Percentiles rank a stretch among this genome's conserved stretches.
These are phyloP conservation scores for Macrobrachium nipponense DNA, from an alignment of 1,140 invertebrate genomes.

Conservation along the genomic window DNA sequence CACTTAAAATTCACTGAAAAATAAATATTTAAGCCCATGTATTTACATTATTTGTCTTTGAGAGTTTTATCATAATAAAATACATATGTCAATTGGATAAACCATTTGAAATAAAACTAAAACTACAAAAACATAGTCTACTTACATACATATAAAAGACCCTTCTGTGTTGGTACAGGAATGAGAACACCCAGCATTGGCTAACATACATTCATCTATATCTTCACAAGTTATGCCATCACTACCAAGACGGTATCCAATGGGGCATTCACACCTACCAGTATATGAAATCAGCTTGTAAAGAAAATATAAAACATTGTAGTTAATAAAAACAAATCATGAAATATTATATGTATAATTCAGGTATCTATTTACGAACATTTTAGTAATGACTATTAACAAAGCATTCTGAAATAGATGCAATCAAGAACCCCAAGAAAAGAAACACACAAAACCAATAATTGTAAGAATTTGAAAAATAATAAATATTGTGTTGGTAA, in stretches of 20 bases:
- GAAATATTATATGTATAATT: too few relatives aligned
- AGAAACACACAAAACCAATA: too few relatives aligned
- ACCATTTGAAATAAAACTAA: too few relatives aligned
- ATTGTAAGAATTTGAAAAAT: too few relatives aligned
- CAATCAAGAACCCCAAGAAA: too few relatives aligned
- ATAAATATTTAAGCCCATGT: background rate
- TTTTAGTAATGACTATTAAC: too few relatives aligned
- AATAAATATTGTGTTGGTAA: too few relatives aligned
- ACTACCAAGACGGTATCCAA: constrained; percentile 68
- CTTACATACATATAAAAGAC: constrained; percentile 71
- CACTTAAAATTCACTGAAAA: background rate
- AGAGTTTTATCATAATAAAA: background rate
- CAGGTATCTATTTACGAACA: too few relatives aligned
- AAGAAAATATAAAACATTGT: too few relatives aligned
- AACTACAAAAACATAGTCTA: constrained; percentile 29
- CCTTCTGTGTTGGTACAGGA: constrained; percentile 72
- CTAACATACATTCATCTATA: constrained; percentile 76
- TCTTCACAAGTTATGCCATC: constrained; percentile 71
- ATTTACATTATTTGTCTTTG: background rate
- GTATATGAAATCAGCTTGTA: background rate
- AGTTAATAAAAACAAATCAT: too few relatives aligned
- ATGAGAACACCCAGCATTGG: constrained; percentile 72
- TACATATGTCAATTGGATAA: too few relatives aligned
- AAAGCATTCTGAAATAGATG: too few relatives aligned
- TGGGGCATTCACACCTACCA: constrained; percentile 66